Evolutionary conservation across 2,888 invertebrate genomes (phyloP), one percentile per base, ranked within the genome.

Genomic region (Gonocerus acuteangulatus): DNA sequence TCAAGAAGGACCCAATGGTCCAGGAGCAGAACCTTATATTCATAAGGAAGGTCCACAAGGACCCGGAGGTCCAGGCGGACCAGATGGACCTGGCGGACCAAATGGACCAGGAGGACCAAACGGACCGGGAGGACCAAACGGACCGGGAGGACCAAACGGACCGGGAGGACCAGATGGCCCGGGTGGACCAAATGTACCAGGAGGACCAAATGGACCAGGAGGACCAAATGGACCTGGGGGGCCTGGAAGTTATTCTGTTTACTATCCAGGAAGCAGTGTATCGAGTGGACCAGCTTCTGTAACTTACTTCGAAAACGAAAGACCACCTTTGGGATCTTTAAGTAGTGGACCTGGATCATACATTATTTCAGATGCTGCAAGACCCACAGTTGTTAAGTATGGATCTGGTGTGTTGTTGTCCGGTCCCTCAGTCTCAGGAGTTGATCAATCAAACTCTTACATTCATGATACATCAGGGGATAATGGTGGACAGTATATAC

Each of bases 401-500:
- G 44, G 44, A 7, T 42, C 44, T 7, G 44, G 6, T 4, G 44
- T 42, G 3, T 6, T 42, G 3, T 6, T 42, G 3, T 15, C 44
- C 6, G 44, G 44, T 7, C 4, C 6, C 3, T 3, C 44, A 23
- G 27, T 27, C 16, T 36, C 57, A 27, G 58, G 23, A 19, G 2
- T 22, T 23, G 56, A 22, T 16, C 44, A 39, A 13, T 42, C 21
- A 36, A 60, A 61, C 16, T 9, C 44, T 6, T 66, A 67, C 58
- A 54, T 66, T 49, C 64, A 66, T 22, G 63, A 64, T 22, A 59
- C 57, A 23, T 36, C 54, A 27, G 67, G 67, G 23, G 67, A 63
- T 42, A 48, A 32, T 42, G 61, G 61, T 15, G 66, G 63, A 11
- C 58, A 48, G 15, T 67, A 67, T 47, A 16, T 57, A 21, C 61